These are phyloP conservation scores for Athene cunicularia DNA, from an alignment of 2,113 vertebrate species.

Conservation along the genomic window DNA sequence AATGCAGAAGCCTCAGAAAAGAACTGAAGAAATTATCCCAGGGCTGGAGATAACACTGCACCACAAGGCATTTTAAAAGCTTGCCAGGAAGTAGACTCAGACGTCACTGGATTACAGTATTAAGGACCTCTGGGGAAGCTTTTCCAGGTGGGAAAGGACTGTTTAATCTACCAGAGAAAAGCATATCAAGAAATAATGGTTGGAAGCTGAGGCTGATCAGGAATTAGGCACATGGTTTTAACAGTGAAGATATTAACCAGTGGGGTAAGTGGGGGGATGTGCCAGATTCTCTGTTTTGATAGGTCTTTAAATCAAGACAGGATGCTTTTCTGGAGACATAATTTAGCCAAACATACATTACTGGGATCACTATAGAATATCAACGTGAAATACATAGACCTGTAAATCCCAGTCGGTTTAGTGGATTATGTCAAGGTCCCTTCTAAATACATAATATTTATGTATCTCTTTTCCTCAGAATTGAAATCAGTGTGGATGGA, in stretches of 20 bases:
- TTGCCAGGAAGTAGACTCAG: background rate
- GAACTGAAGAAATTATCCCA: background rate
- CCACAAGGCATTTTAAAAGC: background rate
- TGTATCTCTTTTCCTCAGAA: background rate
- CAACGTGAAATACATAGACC: background rate
- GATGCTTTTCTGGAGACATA: background rate
- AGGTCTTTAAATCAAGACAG: background rate
- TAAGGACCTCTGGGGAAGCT: background rate
- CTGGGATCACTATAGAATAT: background rate
- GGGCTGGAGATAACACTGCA: background rate
- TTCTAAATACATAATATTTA: background rate
- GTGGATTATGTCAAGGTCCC: background rate
- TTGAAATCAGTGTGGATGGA: background rate
- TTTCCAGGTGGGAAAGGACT: background rate
- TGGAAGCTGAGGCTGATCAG: background rate
- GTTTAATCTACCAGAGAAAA: slow-evolving; percentile 8
- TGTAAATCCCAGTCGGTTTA: accelerated
- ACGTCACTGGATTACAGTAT: background rate
- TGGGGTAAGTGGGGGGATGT: background rate
- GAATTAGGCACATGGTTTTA: background rate
- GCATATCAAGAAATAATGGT: background rate
- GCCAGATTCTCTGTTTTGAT: background rate
- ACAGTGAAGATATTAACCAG: background rate
- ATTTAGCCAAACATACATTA: background rate
- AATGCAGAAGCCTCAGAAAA: slow-evolving; percentile 4